A percentile compares a stretch with the other conserved stretches of the same genome.
Evolutionary conservation across 2,113 vertebrate species (phyloP).

Genomic region (Ceratotherium simum): DNA sequence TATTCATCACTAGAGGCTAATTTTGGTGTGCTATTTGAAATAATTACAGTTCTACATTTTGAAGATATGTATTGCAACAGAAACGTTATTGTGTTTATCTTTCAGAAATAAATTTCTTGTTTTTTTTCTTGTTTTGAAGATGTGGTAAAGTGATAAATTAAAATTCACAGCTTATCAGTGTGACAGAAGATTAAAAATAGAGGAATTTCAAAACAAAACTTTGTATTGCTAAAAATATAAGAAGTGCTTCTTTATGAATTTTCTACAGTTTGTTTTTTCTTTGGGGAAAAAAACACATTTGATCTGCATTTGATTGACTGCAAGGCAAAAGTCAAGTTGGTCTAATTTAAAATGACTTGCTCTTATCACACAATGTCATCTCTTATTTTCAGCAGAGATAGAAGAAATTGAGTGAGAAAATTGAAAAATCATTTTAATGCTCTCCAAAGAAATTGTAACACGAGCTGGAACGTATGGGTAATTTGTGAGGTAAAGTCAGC

Average conservation of each 20-base stretch:
- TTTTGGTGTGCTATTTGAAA: not conserved
- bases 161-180: constrained; percentile 68
- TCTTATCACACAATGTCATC: constrained; percentile 74
- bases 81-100: constrained; percentile 51
- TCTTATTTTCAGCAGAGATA: constrained; percentile 76
- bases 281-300: not conserved
- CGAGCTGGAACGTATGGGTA: constrained; percentile 48
- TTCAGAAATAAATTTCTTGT: constrained; percentile 44
- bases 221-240: constrained; percentile 57
- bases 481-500: constrained; percentile 59
- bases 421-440: constrained; percentile 62
- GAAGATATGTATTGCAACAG: constrained; percentile 1
- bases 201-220: constrained; percentile 60
- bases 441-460: constrained; percentile 67
- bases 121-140: constrained; percentile 44
- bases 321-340: constrained; percentile 40
- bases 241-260: constrained; percentile 54
- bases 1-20: not conserved
- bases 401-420: constrained; percentile 78
- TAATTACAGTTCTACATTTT: constrained; percentile 57
- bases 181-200: constrained; percentile 71
- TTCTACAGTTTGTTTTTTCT: constrained; percentile 19
- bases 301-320: constrained; percentile 47
- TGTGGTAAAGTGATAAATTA: constrained; percentile 69
- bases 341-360: constrained; percentile 81